phyloP scores from a whole-genome alignment of 2,888 invertebrate genomes.

The Drosophila nigricruria region DNA sequence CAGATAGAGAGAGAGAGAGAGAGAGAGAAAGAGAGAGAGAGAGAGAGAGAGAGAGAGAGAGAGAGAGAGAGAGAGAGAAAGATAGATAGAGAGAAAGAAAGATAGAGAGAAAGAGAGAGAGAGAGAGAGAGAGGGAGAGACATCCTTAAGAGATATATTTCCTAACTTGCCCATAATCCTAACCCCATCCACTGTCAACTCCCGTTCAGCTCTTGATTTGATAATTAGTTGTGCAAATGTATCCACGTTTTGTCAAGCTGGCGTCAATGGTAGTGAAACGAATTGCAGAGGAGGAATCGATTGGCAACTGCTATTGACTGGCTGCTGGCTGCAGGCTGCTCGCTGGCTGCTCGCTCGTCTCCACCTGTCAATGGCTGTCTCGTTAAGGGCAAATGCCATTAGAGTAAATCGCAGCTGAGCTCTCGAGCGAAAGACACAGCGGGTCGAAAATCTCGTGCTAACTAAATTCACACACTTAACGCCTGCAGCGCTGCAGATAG shows the following conservation, averaged over 20 bases:
- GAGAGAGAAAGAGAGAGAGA: too few species aligned
- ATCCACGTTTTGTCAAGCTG: not conserved
- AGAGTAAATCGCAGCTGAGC: conserved; percentile 67
- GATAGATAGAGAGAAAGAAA: too few species aligned
- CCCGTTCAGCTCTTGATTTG: not conserved
- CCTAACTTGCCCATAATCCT: not conserved
- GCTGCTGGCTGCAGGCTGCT: not conserved
- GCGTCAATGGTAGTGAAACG: not conserved
- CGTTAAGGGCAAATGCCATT: conserved; percentile 66
- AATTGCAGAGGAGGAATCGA: not conserved
- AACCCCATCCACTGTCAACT: not conserved
- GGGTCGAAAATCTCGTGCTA: conserved; percentile 49
- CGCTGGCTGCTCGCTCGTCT: conserved; percentile 6
- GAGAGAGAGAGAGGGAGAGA: too few species aligned
- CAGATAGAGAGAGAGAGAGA: too few species aligned
- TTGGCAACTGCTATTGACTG: not conserved
- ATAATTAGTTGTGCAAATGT: conserved; percentile 9
- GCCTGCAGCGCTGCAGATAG: conserved; percentile 60
- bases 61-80: too few species aligned
- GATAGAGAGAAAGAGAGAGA: too few species aligned
- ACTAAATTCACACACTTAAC: conserved; percentile 78
- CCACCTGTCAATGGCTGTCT: conserved; percentile 65
- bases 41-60: too few species aligned
- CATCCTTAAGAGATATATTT: not conserved
- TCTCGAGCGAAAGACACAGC: conserved; percentile 22